Conservation (phyloP, 2,888 invertebrate genomes). For the Platypus cylindrus region DNA sequence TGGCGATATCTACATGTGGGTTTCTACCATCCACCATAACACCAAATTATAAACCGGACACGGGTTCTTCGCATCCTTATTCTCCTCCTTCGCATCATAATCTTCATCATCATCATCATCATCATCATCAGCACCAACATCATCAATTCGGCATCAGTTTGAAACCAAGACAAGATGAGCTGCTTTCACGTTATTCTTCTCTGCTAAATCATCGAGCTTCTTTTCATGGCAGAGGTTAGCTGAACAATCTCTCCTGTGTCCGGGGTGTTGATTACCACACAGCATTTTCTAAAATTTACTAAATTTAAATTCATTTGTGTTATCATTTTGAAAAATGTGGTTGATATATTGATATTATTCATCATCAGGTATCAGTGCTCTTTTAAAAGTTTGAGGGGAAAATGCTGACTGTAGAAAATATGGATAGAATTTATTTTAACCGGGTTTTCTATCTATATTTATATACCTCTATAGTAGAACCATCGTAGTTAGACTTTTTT, state of each 20-base stretch:
- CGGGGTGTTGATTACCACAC: not conserved
- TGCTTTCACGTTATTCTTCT: slow-evolving; percentile 34
- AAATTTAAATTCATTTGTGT: too few species aligned
- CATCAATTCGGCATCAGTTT: slow-evolving; percentile 23
- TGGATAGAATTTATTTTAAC: too few species aligned
- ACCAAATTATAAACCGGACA: slow-evolving; percentile 19
- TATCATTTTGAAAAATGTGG: too few species aligned
- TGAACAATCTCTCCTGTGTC: not conserved
- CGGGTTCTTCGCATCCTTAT: slow-evolving; percentile 11
- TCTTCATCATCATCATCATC: slow-evolving; percentile 8
- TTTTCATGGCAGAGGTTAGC: slow-evolving; percentile 53
- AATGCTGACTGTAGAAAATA: too few species aligned
- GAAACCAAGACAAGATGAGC: slow-evolving; percentile 22
- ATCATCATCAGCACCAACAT: slow-evolving; percentile 17
- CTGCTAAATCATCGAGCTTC: slow-evolving; percentile 46
- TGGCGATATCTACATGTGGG: slow-evolving; percentile 60
- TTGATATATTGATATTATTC: too few species aligned
- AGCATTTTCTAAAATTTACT: not conserved
- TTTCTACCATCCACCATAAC: slow-evolving; percentile 46
- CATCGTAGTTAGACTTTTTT: too few species aligned
- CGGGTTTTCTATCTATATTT: too few species aligned
- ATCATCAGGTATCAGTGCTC: too few species aligned
- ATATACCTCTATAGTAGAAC: too few species aligned
- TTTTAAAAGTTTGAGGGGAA: too few species aligned
- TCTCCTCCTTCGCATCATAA: slow-evolving; percentile 17